Base-by-base conservation (phyloP, 2,888 invertebrate genomes). In the Caenorhabditis sp. region DNA sequence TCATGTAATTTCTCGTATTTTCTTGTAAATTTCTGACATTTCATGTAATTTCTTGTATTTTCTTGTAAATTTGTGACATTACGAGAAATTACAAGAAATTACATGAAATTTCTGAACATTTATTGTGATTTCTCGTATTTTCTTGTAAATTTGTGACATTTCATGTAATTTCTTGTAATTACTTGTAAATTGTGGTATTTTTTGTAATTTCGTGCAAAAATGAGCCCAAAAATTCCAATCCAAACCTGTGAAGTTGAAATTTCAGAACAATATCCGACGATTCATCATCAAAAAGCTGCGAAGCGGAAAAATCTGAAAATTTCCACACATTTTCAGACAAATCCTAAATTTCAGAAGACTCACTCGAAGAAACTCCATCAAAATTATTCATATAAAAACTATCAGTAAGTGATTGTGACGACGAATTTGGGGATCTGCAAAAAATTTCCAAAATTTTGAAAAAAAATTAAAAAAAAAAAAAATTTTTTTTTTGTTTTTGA, bases 391-490 rank as follows among this genome's bases (percentile, higher is more conserved):
- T 73, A 62, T 77, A 78, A 54, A 82, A 84, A 50, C 81, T 83
- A 64, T 84, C 84, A 63, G 77, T 82, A 23, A 83, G 66, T 0
- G 82, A 82, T 20, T 83, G 81, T 8, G 84, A 82, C 1, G 83
- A 69, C 26, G 49, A 50, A 31, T 73, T 64, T 17, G 67, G 68
- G 12, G 72, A 72, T 21, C 52, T 52, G 52, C 8, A n/a, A 52
- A 20, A 17, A 23, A n/a, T n/a, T n/a, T n/a, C n/a, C n/a, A n/a
- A n/a, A n/a, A n/a, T n/a, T n/a, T n/a, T n/a, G n/a, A n/a, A n/a
- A n/a, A n/a, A n/a, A n/a, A n/a, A n/a, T n/a, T n/a, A n/a, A 52
- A 52, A 20, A 23, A 23, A 52, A 52, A 52, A 8, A 52, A 1
- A 23, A 17, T 23, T 52, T 52, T 12, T 17, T 27, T 61, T 53